Conservation (phyloP, 2,113 vertebrate genomes). For the Thalassoma bifasciatum region DNA sequence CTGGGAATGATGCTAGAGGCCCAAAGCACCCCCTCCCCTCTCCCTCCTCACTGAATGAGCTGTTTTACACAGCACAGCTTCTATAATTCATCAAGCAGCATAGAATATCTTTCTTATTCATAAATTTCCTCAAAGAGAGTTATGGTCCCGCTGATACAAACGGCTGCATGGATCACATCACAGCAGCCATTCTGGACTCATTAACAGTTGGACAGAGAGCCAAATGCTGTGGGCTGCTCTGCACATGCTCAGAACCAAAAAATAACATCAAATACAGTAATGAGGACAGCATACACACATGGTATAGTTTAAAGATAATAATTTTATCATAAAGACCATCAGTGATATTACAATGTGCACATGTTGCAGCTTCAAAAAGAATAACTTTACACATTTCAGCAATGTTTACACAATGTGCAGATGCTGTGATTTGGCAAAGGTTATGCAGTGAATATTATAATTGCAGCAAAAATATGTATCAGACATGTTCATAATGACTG, state of each 20-base stretch:
- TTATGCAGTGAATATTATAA: too few species aligned
- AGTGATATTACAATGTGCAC: neutral
- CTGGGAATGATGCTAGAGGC: conserved; percentile 21
- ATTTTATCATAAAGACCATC: neutral
- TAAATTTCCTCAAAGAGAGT: conserved; percentile 62
- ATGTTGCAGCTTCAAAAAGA: neutral
- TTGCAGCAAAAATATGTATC: neutral
- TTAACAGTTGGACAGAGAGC: conserved; percentile 54
- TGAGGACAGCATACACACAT: neutral
- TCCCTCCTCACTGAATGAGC: conserved; percentile 32
- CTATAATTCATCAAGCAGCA: conserved; percentile 66
- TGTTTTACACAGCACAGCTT: conserved; percentile 44
- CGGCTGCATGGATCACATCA: conserved; percentile 61
- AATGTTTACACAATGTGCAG: neutral
- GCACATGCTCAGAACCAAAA: conserved; percentile 59
- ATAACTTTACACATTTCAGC: neutral
- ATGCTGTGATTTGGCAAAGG: too few species aligned
- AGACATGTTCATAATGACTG: too few species aligned
- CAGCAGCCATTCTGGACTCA: conserved; percentile 68
- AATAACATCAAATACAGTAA: conserved; percentile 10
- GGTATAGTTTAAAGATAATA: neutral
- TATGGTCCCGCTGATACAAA: conserved; percentile 58
- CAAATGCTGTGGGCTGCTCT: conserved; percentile 50
- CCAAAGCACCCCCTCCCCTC: conserved; percentile 4
- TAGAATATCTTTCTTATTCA: conserved; percentile 69